These are phyloP conservation scores for Kryptolebias ocellatus DNA, from an alignment of 2,797 vertebrate genomes.

Conservation along the genomic window DNA sequence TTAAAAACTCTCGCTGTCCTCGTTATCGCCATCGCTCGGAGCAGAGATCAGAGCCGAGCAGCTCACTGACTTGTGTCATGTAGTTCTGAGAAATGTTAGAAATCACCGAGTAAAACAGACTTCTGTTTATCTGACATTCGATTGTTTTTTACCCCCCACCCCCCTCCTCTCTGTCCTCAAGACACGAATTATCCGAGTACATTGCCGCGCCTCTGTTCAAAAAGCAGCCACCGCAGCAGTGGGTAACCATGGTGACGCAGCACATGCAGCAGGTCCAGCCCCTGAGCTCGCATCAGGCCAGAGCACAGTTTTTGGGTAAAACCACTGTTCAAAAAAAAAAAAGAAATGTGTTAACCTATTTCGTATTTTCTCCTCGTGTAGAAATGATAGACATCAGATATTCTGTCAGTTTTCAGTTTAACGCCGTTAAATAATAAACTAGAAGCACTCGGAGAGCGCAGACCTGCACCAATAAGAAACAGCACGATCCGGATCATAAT, in stretches of 20 bases:
- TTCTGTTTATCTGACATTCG: slow-evolving; percentile 44
- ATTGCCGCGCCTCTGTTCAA: slow-evolving; percentile 88
- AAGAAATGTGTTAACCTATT: background rate
- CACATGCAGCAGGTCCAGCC: slow-evolving; percentile 90
- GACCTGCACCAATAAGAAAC: too few relatives aligned
- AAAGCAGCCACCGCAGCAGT: slow-evolving; percentile 86
- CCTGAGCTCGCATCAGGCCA: slow-evolving; percentile 91
- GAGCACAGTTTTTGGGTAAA: slow-evolving; percentile 94
- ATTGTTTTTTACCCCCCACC: slow-evolving; percentile 4
- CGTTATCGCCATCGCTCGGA: slow-evolving; percentile 22
- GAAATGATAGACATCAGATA: background rate
- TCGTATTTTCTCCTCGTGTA: background rate
- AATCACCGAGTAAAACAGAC: slow-evolving; percentile 38
- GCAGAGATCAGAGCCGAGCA: slow-evolving; percentile 25
- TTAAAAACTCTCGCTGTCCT: slow-evolving; percentile 23
- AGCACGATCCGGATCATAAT: too few relatives aligned
- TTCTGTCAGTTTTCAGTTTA: background rate
- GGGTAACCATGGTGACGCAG: slow-evolving; percentile 90
- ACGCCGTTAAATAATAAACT: too few relatives aligned
- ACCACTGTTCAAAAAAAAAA: slow-evolving; percentile 24
- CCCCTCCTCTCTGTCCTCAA: slow-evolving; percentile 54
- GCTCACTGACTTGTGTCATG: slow-evolving; percentile 36
- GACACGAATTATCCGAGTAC: slow-evolving; percentile 92
- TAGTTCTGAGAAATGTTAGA: slow-evolving; percentile 33
- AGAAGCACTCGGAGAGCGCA: too few relatives aligned